Evolutionary conservation across 1,140 invertebrate genomes (phyloP), one percentile per base, ranked within the genome.

Genomic region (Anastrepha ludens): DNA sequence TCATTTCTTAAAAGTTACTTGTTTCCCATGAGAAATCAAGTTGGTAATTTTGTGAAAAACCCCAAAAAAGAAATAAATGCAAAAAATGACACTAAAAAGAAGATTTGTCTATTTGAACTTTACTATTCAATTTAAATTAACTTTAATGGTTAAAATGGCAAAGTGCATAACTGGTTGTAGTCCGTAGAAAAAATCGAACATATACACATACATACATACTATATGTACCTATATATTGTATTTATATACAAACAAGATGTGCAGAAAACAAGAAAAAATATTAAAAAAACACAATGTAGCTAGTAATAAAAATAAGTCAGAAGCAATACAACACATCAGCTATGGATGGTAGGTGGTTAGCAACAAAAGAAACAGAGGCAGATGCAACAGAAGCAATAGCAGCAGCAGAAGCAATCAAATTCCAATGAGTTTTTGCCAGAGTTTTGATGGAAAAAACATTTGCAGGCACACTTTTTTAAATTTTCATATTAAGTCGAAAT

Each of bases 61-160:
- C 0, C 9, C 74, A 55, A 81, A 81, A 58, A 41, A 20, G 6
- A 81, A 44, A 81, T 55, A 7, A 55, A 81, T 81, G n/a, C 47
- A 55, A 55, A 81, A 55, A 13, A 81, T 15, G 50, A n/a, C 20
- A 78, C 41, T 78, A 50, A 62, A 81, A 81, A 81, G 47, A 81
- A 81, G 74, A 58, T 55, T 81, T 81, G 74, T 81, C 74, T 81
- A 55, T 81, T 81, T 81, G 74, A 81, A 81, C 74, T 81, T 81
- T 81, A 81, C 74, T 81, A 81, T 81, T 81, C 74, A 29, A 7
- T 81, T 81, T 55, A 81, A 81, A 81, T 81, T 55, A 81, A 55
- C 47, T 29, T 81, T 81, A 81, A 55, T 81, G 74, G 6, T 29
- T 81, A 55, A 81, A 81, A 81, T 81, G 74, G 74, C 74, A 55